Conservation (phyloP, 2,113 vertebrate species). For the Laterallus jamaicensis region DNA sequence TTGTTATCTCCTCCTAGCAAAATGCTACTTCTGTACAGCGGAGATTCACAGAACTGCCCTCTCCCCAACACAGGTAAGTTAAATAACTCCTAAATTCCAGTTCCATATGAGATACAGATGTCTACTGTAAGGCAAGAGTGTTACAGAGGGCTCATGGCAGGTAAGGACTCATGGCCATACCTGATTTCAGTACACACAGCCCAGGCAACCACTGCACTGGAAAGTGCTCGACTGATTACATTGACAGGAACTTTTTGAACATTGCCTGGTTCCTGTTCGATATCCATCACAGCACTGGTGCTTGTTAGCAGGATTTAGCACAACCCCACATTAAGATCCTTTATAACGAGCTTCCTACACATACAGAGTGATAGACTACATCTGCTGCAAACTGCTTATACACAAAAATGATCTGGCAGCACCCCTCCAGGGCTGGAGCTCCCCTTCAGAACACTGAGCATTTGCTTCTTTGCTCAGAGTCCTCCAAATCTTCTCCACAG, state of each 20-base stretch:
- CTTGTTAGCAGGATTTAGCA: neutral
- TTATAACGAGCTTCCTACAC: neutral
- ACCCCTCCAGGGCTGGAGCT: neutral
- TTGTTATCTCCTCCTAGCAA: neutral
- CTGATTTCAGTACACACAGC: fast-evolving
- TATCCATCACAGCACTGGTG: fast-evolving
- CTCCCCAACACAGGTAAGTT: neutral
- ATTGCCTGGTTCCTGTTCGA: fast-evolving
- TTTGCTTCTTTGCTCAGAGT: neutral
- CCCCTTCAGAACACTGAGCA: neutral
- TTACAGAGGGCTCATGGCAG: neutral
- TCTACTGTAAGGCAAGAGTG: neutral
- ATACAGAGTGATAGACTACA: fast-evolving
- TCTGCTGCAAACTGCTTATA: neutral
- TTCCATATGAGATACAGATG: neutral
- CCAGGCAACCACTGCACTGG: neutral
- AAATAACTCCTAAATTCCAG: neutral
- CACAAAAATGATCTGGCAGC: neutral
- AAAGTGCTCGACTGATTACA: fast-evolving
- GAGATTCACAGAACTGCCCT: neutral
- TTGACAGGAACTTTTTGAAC: neutral
- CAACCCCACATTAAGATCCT: neutral
- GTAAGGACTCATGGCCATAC: fast-evolving
- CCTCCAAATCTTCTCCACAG: neutral
- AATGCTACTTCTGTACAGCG: neutral